Base-by-base conservation (phyloP, 2,113 vertebrate genomes). In the Caranx ignobilis region DNA sequence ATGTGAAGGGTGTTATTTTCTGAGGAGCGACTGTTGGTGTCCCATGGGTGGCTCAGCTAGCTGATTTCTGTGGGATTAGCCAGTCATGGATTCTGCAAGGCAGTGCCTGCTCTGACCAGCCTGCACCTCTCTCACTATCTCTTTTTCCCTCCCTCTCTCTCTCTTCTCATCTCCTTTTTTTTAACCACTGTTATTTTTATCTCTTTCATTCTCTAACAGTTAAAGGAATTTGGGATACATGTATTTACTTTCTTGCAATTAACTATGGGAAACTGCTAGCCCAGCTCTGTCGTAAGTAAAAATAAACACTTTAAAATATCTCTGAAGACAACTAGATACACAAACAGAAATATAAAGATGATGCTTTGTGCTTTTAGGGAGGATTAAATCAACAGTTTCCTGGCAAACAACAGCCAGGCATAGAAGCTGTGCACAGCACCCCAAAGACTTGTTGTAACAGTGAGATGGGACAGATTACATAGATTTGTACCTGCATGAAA, bases 1-100 rank as follows among this genome's bases (percentile, higher is more conserved):
- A 71, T 75, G 79, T 76, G 75, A 56, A 71, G 69, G 73, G 56
- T 81, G 85, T 81, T 82, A 81, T 86, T 87, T 90, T 86, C 65
- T 83, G 69, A 74, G 26, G 63, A 79, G 75, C 57, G 83, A 71
- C 79, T 80, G 70, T 55, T 6, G 0, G 59, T 71, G 71, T 73
- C 84, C 71, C 65, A 35, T 37, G 52, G 84, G 85, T 83, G 80
- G 84, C 77, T 86, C 75, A 52, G 67, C 41, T 55, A 13, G 69
- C 57, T 78, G 79, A 82, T 88, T 85, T 83, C 75, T 70, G 45
- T 35, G 39, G 71, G 77, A 85, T 86, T 87, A 87, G 26, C 35
- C 60, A 81, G 71, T 39, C 66, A 59, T 66, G 59, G 78, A 79
- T 87, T 87, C 50, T 77, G 71, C 63, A 41, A 78, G 31, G 60